Evolutionary conservation across 2,888 invertebrate genomes (phyloP), one percentile per base, ranked within the genome.

Genomic region (Pelosia muscerda): DNA sequence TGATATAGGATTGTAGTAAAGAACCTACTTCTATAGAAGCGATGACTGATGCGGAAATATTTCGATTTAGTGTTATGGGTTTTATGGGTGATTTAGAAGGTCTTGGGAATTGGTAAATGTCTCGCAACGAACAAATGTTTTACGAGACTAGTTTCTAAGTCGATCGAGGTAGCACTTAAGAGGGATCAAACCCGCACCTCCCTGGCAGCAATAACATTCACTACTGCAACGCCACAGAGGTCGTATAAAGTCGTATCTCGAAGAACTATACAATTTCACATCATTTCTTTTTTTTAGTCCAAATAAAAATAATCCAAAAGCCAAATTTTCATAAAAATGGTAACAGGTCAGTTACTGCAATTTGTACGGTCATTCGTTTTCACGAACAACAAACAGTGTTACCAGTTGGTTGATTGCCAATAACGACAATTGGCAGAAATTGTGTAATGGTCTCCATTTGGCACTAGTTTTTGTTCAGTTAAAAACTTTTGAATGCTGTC

Each of bases 1-100:
- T 38, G 38, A 38, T 38, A 38, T 38, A 57, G 31, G 38, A 42
- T n/a, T 34, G 38, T 69, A 73, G 73, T 73, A 71, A 69, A 56
- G 9, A 31, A 31, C 4, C 38, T 38, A 38, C 38, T 38, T 38
- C 38, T 19, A 42, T 15, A 42, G 42, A 42, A 42, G 19, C 42
- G 42, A 42, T 19, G 42, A 42, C 42, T 42, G 42, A 42, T 42
- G 42, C 42, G 42, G 19, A 42, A 42, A n/a, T 49, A 49, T 49
- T 49, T 49, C n/a, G 19, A 49, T 49, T 49, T 49, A 49, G n/a
- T 49, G 49, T n/a, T 49, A 49, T n/a, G 49, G 49, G 2, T 49
- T 49, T 49, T n/a, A 49, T 49, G 8, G 49, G n/a, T 19, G 19
- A 49, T 49, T n/a, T 6, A 49, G 49, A 49, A n/a, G 49, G n/a